Conservation (phyloP, 2,113 vertebrate genomes). For the Pluvianellus socialis region DNA sequence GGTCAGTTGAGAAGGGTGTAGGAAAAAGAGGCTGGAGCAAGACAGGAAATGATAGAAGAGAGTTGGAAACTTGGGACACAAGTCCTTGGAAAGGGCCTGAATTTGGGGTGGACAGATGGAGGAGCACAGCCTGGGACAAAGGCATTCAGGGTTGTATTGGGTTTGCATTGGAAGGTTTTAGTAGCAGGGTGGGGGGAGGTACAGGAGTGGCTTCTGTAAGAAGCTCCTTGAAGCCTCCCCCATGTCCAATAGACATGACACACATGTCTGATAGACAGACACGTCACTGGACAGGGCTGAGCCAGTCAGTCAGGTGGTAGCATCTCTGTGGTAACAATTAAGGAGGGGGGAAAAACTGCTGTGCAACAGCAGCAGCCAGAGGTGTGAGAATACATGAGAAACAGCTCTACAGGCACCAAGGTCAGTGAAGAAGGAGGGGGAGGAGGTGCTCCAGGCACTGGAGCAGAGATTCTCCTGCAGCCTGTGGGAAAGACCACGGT, state of each 20-base stretch:
- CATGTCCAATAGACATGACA: too few species aligned
- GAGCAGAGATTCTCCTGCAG: neutral
- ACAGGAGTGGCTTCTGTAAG: neutral
- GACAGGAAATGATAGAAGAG: neutral
- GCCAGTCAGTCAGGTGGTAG: rapidly evolving
- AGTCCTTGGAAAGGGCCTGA: neutral
- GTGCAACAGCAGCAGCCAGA: neutral
- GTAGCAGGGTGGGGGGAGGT: neutral
- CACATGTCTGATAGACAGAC: neutral
- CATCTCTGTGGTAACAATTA: neutral
- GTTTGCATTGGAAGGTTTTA: neutral
- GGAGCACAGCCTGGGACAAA: neutral
- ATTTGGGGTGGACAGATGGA: neutral
- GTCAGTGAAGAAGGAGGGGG: too few species aligned
- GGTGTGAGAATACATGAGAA: neutral
- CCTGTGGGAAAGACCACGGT: neutral
- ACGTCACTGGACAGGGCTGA: neutral
- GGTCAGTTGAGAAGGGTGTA: neutral
- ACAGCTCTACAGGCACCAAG: neutral
- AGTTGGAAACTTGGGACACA: neutral
- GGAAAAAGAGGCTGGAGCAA: neutral
- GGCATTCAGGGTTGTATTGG: neutral
- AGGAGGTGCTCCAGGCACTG: neutral
- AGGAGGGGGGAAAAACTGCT: neutral
- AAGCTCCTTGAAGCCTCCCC: neutral